These are phyloP conservation scores for Drosophila elegans DNA, from an alignment of 1,140 invertebrate genomes.

Conservation along the genomic window DNA sequence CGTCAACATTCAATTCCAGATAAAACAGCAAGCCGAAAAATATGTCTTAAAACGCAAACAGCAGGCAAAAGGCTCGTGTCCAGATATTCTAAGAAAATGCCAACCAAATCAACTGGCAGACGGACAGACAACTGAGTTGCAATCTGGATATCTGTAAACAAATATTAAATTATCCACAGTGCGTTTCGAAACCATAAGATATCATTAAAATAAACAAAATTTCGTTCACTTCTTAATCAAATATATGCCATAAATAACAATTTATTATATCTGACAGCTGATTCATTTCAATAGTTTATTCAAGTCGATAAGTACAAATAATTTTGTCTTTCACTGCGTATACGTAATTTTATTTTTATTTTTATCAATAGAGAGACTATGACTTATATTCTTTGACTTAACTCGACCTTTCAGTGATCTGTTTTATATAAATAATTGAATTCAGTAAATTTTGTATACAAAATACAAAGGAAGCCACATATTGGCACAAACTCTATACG, in stretches of 20 bases:
- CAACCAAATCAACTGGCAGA: not conserved
- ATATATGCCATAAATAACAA: not conserved
- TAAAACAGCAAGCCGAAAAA: conserved; percentile 33
- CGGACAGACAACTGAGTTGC: conserved; percentile 16
- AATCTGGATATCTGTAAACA: conserved; percentile 21
- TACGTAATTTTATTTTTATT: conserved; percentile 5
- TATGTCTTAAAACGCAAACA: conserved; percentile 23
- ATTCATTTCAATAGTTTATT: conserved; percentile 10
- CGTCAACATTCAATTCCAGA: conserved; percentile 43
- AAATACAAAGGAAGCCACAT: not conserved
- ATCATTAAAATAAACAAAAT: not conserved
- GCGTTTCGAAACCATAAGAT: not conserved
- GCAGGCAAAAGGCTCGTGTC: conserved; percentile 19
- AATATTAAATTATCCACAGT: not conserved
- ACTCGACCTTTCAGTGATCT: too few relatives aligned
- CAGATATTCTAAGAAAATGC: conserved; percentile 49
- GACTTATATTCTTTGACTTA: too few relatives aligned
- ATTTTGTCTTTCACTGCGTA: not conserved
- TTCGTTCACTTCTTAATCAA: not conserved
- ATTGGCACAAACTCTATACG: not conserved
- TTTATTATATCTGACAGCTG: conserved; percentile 27
- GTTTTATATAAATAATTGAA: too few relatives aligned
- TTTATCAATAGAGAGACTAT: not conserved
- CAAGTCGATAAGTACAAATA: not conserved
- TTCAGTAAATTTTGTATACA: not conserved